Evolutionary conservation across 1,140 invertebrate species (phyloP).

Genomic region (Vollenhovia emeryi): DNA sequence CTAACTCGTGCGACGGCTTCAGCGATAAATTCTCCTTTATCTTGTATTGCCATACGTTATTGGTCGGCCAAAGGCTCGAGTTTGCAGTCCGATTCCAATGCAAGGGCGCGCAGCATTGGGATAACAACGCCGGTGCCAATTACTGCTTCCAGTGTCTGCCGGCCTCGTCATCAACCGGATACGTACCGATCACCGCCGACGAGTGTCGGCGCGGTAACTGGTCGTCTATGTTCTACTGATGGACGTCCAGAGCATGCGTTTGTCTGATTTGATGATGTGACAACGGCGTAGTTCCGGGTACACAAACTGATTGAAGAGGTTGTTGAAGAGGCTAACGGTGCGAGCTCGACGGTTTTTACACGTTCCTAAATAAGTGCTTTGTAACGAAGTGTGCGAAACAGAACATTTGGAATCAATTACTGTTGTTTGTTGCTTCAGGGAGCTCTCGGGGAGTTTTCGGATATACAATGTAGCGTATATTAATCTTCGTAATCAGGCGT

Average conservation of each 20-base stretch:
- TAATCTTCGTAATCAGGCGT: neutral
- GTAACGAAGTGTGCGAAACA: conserved; percentile 2
- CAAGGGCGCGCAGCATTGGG: conserved; percentile 95
- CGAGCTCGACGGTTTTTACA: conserved; percentile 11
- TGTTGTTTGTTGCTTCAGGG: neutral
- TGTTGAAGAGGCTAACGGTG: conserved; percentile 5
- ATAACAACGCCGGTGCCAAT: conserved; percentile 94
- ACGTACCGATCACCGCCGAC: conserved; percentile 70
- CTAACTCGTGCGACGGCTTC: conserved; percentile 96
- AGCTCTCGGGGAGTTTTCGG: conserved; percentile 13
- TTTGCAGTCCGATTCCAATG: conserved; percentile 94
- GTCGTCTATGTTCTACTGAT: conserved; percentile 78
- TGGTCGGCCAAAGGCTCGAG: conserved; percentile 91
- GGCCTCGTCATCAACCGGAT: conserved; percentile 73
- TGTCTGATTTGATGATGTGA: conserved; percentile 1
- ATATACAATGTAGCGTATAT: neutral
- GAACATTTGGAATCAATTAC: neutral
- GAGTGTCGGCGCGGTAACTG: conserved; percentile 67
- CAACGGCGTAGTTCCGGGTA: neutral
- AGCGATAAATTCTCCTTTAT: conserved; percentile 95
- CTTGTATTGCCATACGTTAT: conserved; percentile 90
- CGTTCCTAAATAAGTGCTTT: conserved; percentile 24
- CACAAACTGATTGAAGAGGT: conserved; percentile 11
- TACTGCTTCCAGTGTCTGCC: conserved; percentile 94
- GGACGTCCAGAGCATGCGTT: neutral